Evolutionary conservation across 1,140 invertebrate genomes (phyloP), one percentile per base, ranked within the genome.

Genomic region (Scylla paramamosain): DNA sequence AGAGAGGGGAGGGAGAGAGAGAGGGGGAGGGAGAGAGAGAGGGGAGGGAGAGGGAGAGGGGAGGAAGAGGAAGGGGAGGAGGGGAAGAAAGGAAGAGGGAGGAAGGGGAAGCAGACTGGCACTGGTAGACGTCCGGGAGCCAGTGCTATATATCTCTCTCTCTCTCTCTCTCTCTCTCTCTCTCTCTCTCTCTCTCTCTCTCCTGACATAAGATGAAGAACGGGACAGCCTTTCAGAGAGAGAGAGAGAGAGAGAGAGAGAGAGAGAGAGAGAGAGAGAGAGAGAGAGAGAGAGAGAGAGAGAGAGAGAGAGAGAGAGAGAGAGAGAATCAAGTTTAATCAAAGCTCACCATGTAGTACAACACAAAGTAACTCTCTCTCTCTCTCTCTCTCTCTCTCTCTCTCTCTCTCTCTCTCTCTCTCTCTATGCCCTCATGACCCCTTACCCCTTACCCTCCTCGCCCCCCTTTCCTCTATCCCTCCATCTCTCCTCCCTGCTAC

Each of bases 91-190:
- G 67, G n/a, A n/a, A n/a, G n/a, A n/a, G 20, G 67, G 6, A 20
- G 67, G 25, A 1, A 20, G 25, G n/a, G 67, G 67, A 7, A n/a
- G 67, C 67, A 77, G 20, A 77, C 67, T 77, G 67, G 67, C 67
- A 77, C 67, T 77, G 67, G 67, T n/a, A 77, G 67, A 77, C 67
- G n/a, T 77, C 67, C 67, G 67, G 67, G 67, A 77, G 67, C 67
- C 67, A n/a, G 20, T 77, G 67, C 20, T 77, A 77, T 77, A 59
- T 59, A 4, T 59, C 52, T 59, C 10, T 59, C 52, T 59, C 52
- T 59, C 52, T 59, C 52, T 59, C 52, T 59, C 52, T 77, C 25
- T 77, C 67, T 77, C 67, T 77, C 67, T 77, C 67, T 77, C 67
- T 77, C 67, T 77, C 67, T 77, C 67, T 77, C 67, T 77, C 67